Conservation (phyloP, 2,113 vertebrate genomes). For the Platysteira castanea region DNA sequence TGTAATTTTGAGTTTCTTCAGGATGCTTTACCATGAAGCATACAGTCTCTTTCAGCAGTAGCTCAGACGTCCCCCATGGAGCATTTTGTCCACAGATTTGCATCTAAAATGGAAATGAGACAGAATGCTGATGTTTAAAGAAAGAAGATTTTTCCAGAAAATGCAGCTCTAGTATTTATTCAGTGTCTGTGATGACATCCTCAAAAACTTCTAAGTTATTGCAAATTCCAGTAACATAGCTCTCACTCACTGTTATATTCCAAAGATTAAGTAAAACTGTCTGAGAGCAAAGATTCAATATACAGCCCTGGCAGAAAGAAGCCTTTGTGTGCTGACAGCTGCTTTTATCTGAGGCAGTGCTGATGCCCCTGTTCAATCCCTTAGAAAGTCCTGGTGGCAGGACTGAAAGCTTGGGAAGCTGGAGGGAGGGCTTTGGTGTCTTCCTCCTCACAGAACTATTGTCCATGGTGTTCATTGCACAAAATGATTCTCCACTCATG, state of each 20-base stretch:
- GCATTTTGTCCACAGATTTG: neutral
- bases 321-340: neutral
- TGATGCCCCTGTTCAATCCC: fast-evolving
- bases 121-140: neutral
- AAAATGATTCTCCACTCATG: neutral
- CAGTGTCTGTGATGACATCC: neutral
- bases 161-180: neutral
- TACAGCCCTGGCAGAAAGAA: neutral
- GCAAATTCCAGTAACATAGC: neutral
- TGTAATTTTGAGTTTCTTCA: neutral
- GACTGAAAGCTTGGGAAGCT: neutral
- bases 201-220: neutral
- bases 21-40: neutral
- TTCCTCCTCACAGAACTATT: neutral
- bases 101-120: neutral
- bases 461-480: neutral
- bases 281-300: neutral
- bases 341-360: neutral
- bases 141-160: neutral
- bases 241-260: neutral
- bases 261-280: neutral
- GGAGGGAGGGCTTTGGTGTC: neutral
- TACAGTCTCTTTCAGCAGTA: neutral
- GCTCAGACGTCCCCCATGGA: neutral
- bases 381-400: neutral